These are phyloP conservation scores for Montipora foliosa DNA, from an alignment of 64 coral and sea anemone genomes.

Conservation along the genomic window DNA sequence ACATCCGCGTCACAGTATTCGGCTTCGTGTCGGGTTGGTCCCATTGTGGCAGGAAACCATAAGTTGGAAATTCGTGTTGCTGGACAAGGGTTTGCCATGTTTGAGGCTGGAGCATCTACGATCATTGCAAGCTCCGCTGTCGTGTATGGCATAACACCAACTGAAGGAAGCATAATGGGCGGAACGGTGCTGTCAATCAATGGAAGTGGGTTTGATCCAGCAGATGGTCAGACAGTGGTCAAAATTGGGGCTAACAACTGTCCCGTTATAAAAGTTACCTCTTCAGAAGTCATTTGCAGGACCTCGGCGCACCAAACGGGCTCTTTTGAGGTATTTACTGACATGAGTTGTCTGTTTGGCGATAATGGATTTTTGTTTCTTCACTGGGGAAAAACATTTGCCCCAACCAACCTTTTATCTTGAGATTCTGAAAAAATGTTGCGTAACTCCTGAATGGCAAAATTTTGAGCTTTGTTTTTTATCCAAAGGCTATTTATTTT, in stretches of 20 bases:
- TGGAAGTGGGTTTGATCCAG: slow-evolving; percentile 80
- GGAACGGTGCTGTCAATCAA: slow-evolving; percentile 58
- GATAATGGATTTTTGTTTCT: no score
- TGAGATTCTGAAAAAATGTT: no score
- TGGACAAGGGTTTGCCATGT: slow-evolving; percentile 45
- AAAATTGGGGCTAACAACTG: slow-evolving; percentile 65
- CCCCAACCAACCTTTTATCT: no score
- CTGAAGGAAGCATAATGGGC: slow-evolving; percentile 72
- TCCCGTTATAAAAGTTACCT: slow-evolving; percentile 40
- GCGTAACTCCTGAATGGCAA: no score
- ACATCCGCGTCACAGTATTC: slow-evolving; percentile 39
- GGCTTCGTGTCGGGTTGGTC: slow-evolving; percentile 34
- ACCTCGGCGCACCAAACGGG: slow-evolving; percentile 50
- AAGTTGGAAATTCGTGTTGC: slow-evolving; percentile 30
- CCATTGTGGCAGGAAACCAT: slow-evolving; percentile 65
- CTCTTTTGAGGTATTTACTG: slow-evolving; percentile 63
- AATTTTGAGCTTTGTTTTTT: no score
- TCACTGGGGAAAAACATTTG: no score
- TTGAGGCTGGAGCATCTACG: slow-evolving; percentile 54
- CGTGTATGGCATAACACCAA: slow-evolving; percentile 61
- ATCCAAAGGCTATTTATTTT: no score
- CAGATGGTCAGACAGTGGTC: slow-evolving; percentile 36
- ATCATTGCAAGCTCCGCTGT: slow-evolving; percentile 45
- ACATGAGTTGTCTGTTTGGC: no score
- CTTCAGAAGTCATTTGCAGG: slow-evolving; percentile 51